These are phyloP conservation scores for Endotricha flammealis DNA, from an alignment of 2,888 invertebrate genomes.

Conservation along the genomic window DNA sequence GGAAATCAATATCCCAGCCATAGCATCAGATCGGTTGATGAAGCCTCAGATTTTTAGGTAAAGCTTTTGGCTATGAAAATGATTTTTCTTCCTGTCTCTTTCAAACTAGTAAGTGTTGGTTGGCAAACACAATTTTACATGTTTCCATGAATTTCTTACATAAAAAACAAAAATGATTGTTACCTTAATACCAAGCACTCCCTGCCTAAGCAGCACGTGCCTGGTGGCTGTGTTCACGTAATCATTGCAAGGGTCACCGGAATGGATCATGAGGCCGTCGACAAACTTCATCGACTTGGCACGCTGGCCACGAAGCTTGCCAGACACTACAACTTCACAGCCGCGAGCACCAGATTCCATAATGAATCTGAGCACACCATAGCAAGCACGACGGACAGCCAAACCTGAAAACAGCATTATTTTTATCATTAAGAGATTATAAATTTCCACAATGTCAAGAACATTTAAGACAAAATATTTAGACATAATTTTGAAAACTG, in stretches of 20 bases:
- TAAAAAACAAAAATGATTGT: slow-evolving; percentile 13
- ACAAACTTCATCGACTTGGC: slow-evolving; percentile 99
- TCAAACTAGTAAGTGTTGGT: too few species aligned
- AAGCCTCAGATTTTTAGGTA: too few species aligned
- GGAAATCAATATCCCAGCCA: too few species aligned
- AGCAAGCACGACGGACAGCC: slow-evolving; percentile 93
- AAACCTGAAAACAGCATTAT: slow-evolving; percentile 76
- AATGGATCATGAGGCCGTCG: slow-evolving; percentile 99
- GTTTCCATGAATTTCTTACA: too few species aligned
- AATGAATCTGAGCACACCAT: slow-evolving; percentile 98
- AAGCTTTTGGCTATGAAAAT: too few species aligned
- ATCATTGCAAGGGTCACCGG: slow-evolving; percentile 98
- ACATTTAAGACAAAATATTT: too few species aligned
- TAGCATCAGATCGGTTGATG: too few species aligned
- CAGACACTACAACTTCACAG: slow-evolving; percentile 99
- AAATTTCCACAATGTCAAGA: too few species aligned
- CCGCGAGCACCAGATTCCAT: slow-evolving; percentile 99
- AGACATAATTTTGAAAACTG: too few species aligned
- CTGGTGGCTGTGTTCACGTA: slow-evolving; percentile 99
- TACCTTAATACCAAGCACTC: slow-evolving; percentile 87
- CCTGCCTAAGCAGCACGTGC: slow-evolving; percentile 97
- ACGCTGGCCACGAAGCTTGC: slow-evolving; percentile 98
- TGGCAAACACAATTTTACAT: too few species aligned
- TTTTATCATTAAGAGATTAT: too few species aligned
- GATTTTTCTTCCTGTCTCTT: too few species aligned